Evolutionary conservation across 2,888 invertebrate genomes (phyloP), one percentile per base, ranked within the genome.

Genomic region (Cyclophora albipunctata): DNA sequence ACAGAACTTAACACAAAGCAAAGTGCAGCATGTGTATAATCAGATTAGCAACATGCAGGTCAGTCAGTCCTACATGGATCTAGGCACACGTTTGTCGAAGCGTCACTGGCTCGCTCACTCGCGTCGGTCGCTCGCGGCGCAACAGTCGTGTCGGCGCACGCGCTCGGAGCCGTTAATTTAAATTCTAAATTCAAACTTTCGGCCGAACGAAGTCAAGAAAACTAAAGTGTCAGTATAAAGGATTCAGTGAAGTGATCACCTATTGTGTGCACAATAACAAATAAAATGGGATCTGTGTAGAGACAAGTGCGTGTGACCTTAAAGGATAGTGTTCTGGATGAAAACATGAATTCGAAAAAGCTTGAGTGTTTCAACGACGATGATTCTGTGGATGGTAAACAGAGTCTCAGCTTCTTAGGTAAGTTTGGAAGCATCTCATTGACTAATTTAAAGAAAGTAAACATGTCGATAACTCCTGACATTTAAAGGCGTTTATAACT

Each of bases 331-430:
- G 51, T 49, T 51, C 54, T 52, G 55, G 72, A 69, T 74, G 69
- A 66, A 66, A 80, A 73, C 58, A 88, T 88, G 88, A 88, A 88
- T 86, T 80, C 87, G 56, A 88, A 88, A 79, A 88, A 87, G 75
- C 73, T 88, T 78, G 88, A 88, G 76, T 84, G 85, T 67, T 84
- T 83, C 59, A 79, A 79, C 54, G 80, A 86, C 50, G 71, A 73
- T 64, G 78, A 86, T 64, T 84, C 86, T 55, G 82, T 81, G 69
- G 85, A 85, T 71, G 86, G 78, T 59, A 87, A 87, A 67, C 76
- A 81, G 55, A 87, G 83, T 69, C 84, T 88, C 75, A 88, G 88
- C 76, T 88, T 87, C 80, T 79, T 87, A 88, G 88, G 88, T 87
- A 64, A 80, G 77, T 69, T 54, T 50, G 20, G 20, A 20, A 2